A percentile compares a stretch with the other conserved stretches of the same genome.
phyloP scores from a whole-genome alignment of 2,797 vertebrate species.

The Bradypodion pumilum region DNA sequence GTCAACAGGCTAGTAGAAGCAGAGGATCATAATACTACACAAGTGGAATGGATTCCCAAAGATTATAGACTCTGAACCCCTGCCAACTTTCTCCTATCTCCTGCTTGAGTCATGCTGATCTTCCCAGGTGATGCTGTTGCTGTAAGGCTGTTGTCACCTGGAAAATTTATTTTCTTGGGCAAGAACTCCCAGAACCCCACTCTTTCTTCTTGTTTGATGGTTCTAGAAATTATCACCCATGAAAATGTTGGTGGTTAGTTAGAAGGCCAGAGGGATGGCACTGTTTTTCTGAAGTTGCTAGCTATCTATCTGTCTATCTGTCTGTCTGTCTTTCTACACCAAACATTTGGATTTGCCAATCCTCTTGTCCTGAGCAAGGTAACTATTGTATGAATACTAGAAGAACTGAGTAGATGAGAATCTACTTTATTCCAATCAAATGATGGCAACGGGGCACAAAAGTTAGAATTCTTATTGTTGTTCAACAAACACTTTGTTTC shows the following conservation, averaged over 20 bases:
- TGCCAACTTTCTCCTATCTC: too few species aligned
- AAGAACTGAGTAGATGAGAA: slow-evolving; percentile 95
- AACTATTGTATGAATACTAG: too few species aligned
- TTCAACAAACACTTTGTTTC: slow-evolving; percentile 98
- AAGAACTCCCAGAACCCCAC: neutral
- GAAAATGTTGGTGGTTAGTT: neutral
- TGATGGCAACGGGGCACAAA: slow-evolving; percentile 96
- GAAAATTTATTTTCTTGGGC: neutral
- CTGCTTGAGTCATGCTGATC: neutral
- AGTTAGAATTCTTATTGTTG: slow-evolving; percentile 99
- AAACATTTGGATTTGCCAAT: too few species aligned
- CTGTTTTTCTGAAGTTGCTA: too few species aligned
- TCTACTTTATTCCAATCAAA: slow-evolving; percentile 99
- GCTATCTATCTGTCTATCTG: too few species aligned
- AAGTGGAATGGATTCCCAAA: too few species aligned
- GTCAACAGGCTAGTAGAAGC: too few species aligned
- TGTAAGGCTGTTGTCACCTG: neutral
- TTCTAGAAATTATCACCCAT: neutral
- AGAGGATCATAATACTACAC: too few species aligned
- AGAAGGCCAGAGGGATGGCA: too few species aligned
- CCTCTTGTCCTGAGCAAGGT: too few species aligned
- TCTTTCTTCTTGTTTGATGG: neutral
- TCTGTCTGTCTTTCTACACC: too few species aligned
- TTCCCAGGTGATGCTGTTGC: neutral
- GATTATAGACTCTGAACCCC: too few species aligned